Evolutionary conservation across 2,797 vertebrate genomes (phyloP).

Genomic region (Ambastaia sidthimunki): DNA sequence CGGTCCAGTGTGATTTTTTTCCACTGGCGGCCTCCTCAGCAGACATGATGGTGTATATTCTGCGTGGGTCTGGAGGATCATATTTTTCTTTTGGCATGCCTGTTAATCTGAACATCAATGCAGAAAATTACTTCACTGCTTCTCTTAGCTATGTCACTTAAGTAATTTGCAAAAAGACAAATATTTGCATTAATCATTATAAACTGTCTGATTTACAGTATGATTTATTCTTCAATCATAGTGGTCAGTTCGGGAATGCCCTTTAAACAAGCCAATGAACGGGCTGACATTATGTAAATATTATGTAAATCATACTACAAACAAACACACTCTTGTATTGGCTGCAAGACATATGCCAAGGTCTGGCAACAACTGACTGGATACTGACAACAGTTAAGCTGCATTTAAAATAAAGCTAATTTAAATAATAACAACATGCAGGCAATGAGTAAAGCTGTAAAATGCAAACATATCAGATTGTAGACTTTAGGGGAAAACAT

Average conservation of each 20-base stretch:
- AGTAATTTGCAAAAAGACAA: not conserved
- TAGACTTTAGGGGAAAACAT: not conserved
- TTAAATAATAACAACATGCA: not conserved
- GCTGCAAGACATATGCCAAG: not conserved
- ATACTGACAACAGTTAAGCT: not conserved
- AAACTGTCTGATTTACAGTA: not conserved
- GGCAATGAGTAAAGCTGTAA: not conserved
- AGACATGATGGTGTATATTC: slow-evolving; percentile 99
- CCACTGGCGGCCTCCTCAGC: slow-evolving; percentile 94
- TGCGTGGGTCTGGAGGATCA: slow-evolving; percentile 98
- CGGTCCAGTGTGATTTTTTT: slow-evolving; percentile 97
- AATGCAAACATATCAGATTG: not conserved
- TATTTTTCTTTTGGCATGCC: slow-evolving; percentile 99
- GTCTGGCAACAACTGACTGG: not conserved
- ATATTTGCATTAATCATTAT: not conserved
- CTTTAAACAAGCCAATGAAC: not conserved
- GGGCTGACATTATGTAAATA: slow-evolving; percentile 9
- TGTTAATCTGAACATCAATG: slow-evolving; percentile 84
- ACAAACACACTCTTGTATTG: not conserved
- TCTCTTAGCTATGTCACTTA: not conserved
- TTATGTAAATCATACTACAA: slow-evolving; percentile 8
- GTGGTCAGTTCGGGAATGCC: not conserved
- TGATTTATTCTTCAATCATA: not conserved
- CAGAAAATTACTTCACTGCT: not conserved
- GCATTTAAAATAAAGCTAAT: not conserved